Base-by-base conservation (phyloP, 2,113 vertebrate species). In the Probosciger aterrimus region DNA sequence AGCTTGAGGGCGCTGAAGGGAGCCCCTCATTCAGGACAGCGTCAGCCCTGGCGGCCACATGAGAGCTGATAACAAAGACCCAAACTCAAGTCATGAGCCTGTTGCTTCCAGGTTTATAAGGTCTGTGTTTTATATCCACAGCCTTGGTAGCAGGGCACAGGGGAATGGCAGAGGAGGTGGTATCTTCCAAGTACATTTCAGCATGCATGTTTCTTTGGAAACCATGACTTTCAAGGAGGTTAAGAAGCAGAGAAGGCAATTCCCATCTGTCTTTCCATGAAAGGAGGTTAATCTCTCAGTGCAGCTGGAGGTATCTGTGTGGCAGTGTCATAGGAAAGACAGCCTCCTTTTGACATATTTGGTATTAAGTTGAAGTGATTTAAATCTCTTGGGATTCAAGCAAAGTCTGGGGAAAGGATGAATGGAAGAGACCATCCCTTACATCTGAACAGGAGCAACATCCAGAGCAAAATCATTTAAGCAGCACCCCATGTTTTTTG, bases 351-450 rank as follows among this genome's bases (percentile, higher is more conserved):
- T 90, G 71, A 92, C 68, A 30, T 85, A 82, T 75, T 93, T 96
- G 87, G 90, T 85, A 82, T 90, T 68, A 92, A 88, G n/a, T 52
- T 95, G 43, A 93, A 96, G 68, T 92, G 46, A 96, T 81, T 84
- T 90, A 82, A 90, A 71, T 90, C 69, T 92, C 73, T 68, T 39
- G 44, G 69, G 82, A 90, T 94, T 94, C 62, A 75, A 81, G 71
- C 50, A 68, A 96, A 94, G 86, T 86, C 80, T 90, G 73, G 10
- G 70, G 39, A 78, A 81, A 88, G 84, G 60, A 50, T 35, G 33
- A 90, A 82, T 57, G 50, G 44, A 81, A 86, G 67, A 92, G 33
- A 93, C 62, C 41, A 74, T 77, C 74, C 75, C 63, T 90, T 93
- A 80, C 30, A 16, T 70, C 81, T 76, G 79, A 95, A 63, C 59